These are phyloP conservation scores for Thereva nobilitata DNA, from an alignment of 2,888 invertebrate species.

Conservation along the genomic window DNA sequence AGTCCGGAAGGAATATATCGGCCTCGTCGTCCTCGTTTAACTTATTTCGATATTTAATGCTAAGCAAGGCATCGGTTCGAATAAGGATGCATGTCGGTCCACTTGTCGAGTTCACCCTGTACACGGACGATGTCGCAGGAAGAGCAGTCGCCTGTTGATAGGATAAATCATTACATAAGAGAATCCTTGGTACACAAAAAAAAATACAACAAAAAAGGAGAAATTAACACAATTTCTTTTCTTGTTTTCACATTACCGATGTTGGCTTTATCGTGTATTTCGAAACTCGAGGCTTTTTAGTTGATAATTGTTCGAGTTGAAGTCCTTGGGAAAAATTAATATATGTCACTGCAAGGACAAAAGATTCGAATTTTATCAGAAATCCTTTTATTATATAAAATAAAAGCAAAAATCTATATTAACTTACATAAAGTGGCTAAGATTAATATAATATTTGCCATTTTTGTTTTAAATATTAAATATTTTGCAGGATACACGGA, in stretches of 20 bases:
- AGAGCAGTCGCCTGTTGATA: conserved; percentile 51
- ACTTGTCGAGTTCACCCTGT: conserved; percentile 69
- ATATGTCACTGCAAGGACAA: conserved; percentile 46
- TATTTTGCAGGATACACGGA: background rate
- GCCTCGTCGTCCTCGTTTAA: conserved; percentile 68
- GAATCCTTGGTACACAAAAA: conserved; percentile 23
- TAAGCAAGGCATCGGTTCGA: conserved; percentile 75
- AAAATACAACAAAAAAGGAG: conserved; percentile 1
- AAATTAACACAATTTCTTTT: too few relatives aligned
- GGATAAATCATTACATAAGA: conserved; percentile 27
- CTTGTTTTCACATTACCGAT: conserved; percentile 49
- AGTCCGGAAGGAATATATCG: conserved; percentile 75
- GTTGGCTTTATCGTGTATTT: conserved; percentile 65
- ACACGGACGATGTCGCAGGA: conserved; percentile 62
- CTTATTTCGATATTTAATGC: conserved; percentile 71
- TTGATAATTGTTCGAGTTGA: conserved; percentile 65
- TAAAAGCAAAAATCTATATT: background rate
- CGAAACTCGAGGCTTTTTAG: conserved; percentile 67
- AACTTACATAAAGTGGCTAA: conserved; percentile 18
- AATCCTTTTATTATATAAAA: background rate
- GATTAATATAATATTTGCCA: conserved; percentile 11
- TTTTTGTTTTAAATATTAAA: background rate
- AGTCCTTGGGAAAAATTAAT: conserved; percentile 51
- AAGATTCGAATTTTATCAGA: background rate
- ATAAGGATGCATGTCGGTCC: conserved; percentile 80